These are phyloP conservation scores for Chloropsis cyanopogon DNA, from an alignment of 2,113 vertebrate genomes.

Conservation along the genomic window DNA sequence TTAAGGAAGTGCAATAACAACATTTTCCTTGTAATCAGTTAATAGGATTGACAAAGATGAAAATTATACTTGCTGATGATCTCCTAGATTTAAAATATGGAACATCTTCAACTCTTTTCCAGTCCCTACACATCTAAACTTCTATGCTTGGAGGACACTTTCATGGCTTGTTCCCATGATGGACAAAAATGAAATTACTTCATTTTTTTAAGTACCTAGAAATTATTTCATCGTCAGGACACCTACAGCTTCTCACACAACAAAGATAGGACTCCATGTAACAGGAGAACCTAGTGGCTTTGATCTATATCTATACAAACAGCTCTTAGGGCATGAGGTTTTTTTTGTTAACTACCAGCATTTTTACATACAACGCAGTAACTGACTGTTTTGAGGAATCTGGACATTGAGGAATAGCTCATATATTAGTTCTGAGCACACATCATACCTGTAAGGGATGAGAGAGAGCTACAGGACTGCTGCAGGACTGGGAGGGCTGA, in stretches of 20 bases:
- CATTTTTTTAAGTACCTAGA: slow-evolving; percentile 3
- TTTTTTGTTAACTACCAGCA: not conserved
- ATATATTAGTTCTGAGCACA: not conserved
- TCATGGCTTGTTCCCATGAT: not conserved
- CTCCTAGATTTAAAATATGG: not conserved
- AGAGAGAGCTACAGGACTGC: not conserved
- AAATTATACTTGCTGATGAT: not conserved
- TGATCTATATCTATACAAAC: not conserved
- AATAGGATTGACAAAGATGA: not conserved
- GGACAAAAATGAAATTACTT: slow-evolving; percentile 36
- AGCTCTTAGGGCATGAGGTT: not conserved
- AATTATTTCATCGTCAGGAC: slow-evolving; percentile 20
- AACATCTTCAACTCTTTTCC: not conserved
- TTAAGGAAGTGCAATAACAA: not conserved
- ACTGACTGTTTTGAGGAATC: not conserved
- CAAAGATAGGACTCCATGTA: not conserved
- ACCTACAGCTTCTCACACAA: not conserved
- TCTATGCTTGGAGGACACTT: not conserved
- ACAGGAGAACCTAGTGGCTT: not conserved
- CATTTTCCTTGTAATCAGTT: not conserved
- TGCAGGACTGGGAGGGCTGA: not conserved
- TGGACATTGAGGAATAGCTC: not conserved
- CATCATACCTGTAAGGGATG: not conserved
- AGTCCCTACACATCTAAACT: not conserved
- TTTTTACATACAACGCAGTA: not conserved